Evolutionary conservation across 1,140 invertebrate genomes (phyloP), one percentile per base, ranked within the genome.

Genomic region (Saccostrea cuccullata): DNA sequence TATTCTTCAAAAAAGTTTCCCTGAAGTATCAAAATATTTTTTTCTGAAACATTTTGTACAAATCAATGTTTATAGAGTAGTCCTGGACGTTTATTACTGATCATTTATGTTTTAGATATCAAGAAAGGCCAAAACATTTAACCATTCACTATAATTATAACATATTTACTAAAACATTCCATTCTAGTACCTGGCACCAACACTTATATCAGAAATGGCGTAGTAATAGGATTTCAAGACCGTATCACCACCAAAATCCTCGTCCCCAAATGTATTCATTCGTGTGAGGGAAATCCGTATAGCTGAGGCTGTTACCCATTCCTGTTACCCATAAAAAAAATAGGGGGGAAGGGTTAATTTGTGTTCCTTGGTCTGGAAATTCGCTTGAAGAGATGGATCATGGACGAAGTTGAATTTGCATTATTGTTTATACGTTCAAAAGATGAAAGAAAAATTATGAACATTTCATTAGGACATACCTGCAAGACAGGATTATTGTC

Each of bases 211-310:
- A 20, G 98, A 97, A 89, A 99, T 98, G 86, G 98, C 98, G 96
- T 99, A 99, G 95, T 98, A 99, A 94, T 99, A 99, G 0, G 98
- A 99, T 92, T 97, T 97, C 12, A 99, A 94, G 20, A 99, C 99
- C 94, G 98, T 97, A 6, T n/a, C n/a, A n/a, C n/a, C n/a, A n/a
- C n/a, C n/a, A n/a, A n/a, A n/a, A n/a, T n/a, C n/a, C n/a, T n/a
- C 99, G 94, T 99, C 99, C 91, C 99, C 98, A 95, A 99, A 99
- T 0, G 99, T 99, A 93, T 99, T 99, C 89, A 99, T 96, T 67
- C 98, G 96, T 89, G 98, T 97, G 55, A 99, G 94, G 0, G 97
- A 97, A 86, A 99, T 99, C 26, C 96, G 96, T 36, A 99, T 97
- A 85, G 98, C 98, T 0, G 98, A 98, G 0, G 99, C 99, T 87